Base-by-base conservation (phyloP, 2,797 vertebrate genomes). In the Spinibarbus caldwelli region DNA sequence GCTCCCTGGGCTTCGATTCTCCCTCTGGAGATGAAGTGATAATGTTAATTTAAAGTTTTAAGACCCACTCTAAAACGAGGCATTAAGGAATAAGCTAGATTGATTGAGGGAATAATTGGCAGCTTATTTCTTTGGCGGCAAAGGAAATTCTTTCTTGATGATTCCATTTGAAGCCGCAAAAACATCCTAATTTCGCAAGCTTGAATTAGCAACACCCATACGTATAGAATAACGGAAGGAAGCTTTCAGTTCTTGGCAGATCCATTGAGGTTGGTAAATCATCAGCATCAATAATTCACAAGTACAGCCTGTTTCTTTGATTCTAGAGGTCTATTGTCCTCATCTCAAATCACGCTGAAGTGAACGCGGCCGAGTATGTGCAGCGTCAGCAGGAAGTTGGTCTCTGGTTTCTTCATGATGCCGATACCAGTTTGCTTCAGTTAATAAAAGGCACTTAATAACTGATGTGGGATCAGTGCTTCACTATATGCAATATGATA, bases 221-320 rank as follows among this genome's bases (percentile, higher is more conserved):
- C 21, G 68, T 89, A 84, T 45, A 66, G 80, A 86, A 88, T 90
- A 88, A 87, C 84, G 57, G 72, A 83, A 86, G 80, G 52, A 72
- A 85, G 85, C 47, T 84, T 86, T 87, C 47, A 54, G 81, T 92
- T 88, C 79, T 91, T 90, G 88, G 88, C 85, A 90, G 89, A 91
- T 91, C 92, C 85, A 90, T 83, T 90, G 92, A 92, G 90, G 83
- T 90, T 90, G 86, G 89, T 91, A 91, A 81, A 93, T 93, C 92
- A 93, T 90, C 86, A 49, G 86, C 92, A 94, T 95, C 89, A 94
- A 94, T 95, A 94, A 95, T 95, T 94, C 90, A 94, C 89, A 88
- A 88, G 89, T 91, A 92, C 91, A 92, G 91, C 87, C 92, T 92
- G 92, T 93, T 93, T 90, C 90, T 88, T 90, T 92, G 92, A 94